A percentile compares a stretch with the other conserved stretches of the same genome.
Evolutionary conservation across 2,113 vertebrate genomes (phyloP).

Genomic region (Neofelis nebulosa): DNA sequence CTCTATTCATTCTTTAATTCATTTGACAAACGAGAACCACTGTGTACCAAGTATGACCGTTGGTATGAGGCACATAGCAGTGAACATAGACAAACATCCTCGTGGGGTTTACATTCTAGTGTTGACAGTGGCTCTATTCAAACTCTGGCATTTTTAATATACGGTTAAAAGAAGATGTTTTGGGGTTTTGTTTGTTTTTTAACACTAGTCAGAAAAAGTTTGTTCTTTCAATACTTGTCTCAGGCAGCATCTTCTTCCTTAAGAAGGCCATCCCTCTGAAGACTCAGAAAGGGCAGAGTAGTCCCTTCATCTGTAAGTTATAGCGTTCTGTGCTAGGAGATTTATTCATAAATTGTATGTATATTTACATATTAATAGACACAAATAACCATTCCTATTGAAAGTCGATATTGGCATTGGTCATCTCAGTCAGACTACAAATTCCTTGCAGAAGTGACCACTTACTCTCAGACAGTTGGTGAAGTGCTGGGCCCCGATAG

Average conservation of each 20-base stretch:
- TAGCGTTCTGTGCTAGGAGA: neutral
- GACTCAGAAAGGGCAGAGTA: neutral
- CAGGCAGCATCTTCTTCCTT: neutral
- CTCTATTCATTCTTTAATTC: conserved; percentile 22
- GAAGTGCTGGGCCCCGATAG: neutral
- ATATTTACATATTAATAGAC: neutral
- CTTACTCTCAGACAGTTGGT: neutral
- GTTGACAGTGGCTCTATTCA: neutral
- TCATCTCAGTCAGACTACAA: neutral
- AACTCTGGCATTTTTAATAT: conserved; percentile 22
- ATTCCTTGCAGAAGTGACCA: neutral
- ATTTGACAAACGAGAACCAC: conserved; percentile 22
- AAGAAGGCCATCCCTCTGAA: conserved; percentile 5
- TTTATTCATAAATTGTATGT: neutral
- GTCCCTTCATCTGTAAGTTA: neutral
- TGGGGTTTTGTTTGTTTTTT: neutral
- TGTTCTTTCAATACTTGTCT: neutral
- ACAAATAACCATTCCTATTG: neutral
- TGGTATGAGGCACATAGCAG: neutral
- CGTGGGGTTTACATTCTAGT: neutral
- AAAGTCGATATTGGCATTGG: neutral
- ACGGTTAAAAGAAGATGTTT: neutral
- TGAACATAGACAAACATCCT: neutral
- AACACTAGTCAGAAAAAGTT: neutral
- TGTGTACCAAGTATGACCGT: neutral